phyloP scores from a whole-genome alignment of 1,140 invertebrate genomes.

The Drosophila kepulauana region DNA sequence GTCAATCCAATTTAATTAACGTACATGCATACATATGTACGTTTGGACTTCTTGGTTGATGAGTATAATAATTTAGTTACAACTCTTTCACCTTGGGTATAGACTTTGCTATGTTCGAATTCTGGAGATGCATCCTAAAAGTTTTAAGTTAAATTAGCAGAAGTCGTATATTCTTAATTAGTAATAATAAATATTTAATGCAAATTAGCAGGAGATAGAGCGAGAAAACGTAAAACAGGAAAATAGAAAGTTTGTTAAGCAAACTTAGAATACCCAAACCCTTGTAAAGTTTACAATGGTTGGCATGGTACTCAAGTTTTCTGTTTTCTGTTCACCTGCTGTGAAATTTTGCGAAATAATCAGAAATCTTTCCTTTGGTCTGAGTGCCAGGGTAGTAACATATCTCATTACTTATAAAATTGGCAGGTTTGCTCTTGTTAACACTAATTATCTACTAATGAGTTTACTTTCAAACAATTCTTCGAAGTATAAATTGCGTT shows the following conservation, averaged over 20 bases:
- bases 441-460: constrained; percentile 42
- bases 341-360: constrained; percentile 57
- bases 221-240: not conserved
- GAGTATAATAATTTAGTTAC: too few species aligned
- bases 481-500: not conserved
- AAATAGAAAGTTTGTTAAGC: constrained; percentile 24
- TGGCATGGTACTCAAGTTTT: constrained; percentile 37
- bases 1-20: constrained; percentile 56
- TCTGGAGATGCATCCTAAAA: constrained; percentile 19
- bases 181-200: constrained; percentile 47
- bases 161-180: constrained; percentile 19
- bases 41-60: not conserved
- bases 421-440: constrained; percentile 3
- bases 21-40: too few species aligned
- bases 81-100: too few species aligned
- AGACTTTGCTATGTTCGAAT: not conserved
- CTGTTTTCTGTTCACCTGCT: constrained; percentile 49
- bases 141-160: constrained; percentile 15
- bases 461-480: constrained; percentile 20
- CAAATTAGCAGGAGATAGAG: constrained; percentile 5
- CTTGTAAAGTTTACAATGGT: not conserved
- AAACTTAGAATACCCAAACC: constrained; percentile 12
- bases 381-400: not conserved
- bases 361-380: constrained; percentile 53
- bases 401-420: constrained; percentile 27